Base-by-base conservation (phyloP, 2,888 invertebrate species). In the Ectobius pallidus region DNA sequence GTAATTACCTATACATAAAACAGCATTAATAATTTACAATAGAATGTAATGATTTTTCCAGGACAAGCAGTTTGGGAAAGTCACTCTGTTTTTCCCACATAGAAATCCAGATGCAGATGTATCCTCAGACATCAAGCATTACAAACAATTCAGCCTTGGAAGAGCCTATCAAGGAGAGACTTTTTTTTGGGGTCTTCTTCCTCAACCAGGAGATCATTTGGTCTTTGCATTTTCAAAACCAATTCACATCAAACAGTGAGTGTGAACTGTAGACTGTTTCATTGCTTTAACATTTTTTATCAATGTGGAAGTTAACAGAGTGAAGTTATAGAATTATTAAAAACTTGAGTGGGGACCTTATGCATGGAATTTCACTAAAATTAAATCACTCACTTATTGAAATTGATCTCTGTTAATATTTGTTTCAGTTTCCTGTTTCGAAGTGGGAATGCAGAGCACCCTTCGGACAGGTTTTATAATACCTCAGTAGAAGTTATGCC, bases 141-240 rank as follows among this genome's bases (percentile, higher is more conserved):
- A 95, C 81, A 90, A 92, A 77, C 91, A 92, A 73, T 93, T 92
- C 83, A 89, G 91, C 0, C 82, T 97, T 22, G 87, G 88, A 75
- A 88, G 90, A 77, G 97, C 96, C 2, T 98, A 98, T 81, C 85
- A 87, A 22, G 97, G 98, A 0, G 90, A 92, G 76, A 90, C 92
- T 0, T 96, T 92, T 81, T 98, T 97, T 83, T 97, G 97, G 97
- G 97, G 95, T 0, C 83, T 93, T 11, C 85, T 92, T 49, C 97
- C 97, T 0, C 91, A 91, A 79, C 89, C 90, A 11, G 95, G 93
- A 1, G 95, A 96, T 81, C 86, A 89, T 71, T 85, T 97, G 22
- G 88, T 90, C 77, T 92, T 97, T 81, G 90, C 90, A 82, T 96
- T 97, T 81, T 83, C 86, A 63, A 88, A 89, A 69, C 94, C 96